Conservation (phyloP, 1,140 invertebrate genomes). For the Zaprionus capensis region DNA sequence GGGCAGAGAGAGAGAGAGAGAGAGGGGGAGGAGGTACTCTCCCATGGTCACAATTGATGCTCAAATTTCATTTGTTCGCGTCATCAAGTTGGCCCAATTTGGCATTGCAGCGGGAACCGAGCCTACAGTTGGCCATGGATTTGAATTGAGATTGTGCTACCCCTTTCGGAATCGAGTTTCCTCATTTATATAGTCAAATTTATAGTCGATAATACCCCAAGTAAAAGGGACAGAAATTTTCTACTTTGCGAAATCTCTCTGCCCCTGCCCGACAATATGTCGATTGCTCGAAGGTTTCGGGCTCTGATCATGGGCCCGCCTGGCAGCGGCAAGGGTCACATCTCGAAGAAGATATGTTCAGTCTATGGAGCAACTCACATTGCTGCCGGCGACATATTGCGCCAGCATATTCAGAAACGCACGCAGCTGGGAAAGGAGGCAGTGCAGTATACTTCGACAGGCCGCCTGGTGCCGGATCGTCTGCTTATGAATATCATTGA, state of each 20-base stretch:
- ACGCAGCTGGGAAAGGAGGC: slow-evolving; percentile 31
- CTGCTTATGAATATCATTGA: slow-evolving; percentile 25
- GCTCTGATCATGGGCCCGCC: slow-evolving; percentile 42
- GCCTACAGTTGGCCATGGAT: neutral
- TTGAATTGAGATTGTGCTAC: neutral
- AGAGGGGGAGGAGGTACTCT: neutral
- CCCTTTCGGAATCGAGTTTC: neutral
- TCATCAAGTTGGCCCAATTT: slow-evolving; percentile 57
- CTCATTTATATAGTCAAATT: neutral
- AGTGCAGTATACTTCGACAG: neutral
- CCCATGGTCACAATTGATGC: neutral
- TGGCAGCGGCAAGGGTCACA: slow-evolving; percentile 40
- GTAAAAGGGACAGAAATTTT: neutral
- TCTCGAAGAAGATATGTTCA: slow-evolving; percentile 17
- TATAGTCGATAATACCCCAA: neutral
- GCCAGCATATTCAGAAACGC: slow-evolving; percentile 18
- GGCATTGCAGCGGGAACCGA: slow-evolving; percentile 10
- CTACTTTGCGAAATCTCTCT: neutral
- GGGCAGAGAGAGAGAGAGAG: slow-evolving; percentile 25
- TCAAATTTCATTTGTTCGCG: slow-evolving; percentile 62
- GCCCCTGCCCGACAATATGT: neutral
- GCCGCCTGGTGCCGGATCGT: slow-evolving; percentile 37
- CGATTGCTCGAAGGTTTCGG: slow-evolving; percentile 27
- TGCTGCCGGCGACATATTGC: slow-evolving; percentile 40
- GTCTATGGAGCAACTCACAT: slow-evolving; percentile 31